A percentile compares a stretch with the other conserved stretches of the same genome.
phyloP scores from a whole-genome alignment of 2,888 invertebrate genomes.

The Monopis laevigella region DNA sequence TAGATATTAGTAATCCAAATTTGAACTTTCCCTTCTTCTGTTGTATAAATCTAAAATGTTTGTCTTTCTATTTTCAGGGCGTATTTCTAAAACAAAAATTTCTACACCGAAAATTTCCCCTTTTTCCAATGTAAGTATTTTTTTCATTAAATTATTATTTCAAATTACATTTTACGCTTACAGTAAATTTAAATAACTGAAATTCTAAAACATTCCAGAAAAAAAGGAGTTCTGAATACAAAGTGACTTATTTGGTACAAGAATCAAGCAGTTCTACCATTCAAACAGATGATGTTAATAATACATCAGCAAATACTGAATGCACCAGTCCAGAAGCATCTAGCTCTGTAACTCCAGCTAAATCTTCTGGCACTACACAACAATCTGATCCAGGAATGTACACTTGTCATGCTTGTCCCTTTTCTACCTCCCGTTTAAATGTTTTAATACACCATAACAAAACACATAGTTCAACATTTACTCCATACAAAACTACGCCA shows the following conservation, averaged over 20 bases:
- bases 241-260: constrained; percentile 72
- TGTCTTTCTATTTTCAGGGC: too few relatives aligned
- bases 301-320: constrained; percentile 35
- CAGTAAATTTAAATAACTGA: too few relatives aligned
- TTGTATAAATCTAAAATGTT: too few relatives aligned
- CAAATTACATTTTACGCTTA: too few relatives aligned
- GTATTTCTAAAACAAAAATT: too few relatives aligned
- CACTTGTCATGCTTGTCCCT: constrained; percentile 72
- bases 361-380: constrained; percentile 19
- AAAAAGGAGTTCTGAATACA: constrained; percentile 63
- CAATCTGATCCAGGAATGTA: constrained; percentile 44
- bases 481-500: constrained; percentile 52
- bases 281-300: constrained; percentile 25
- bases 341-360: background rate
- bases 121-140: too few relatives aligned
- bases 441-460: constrained; percentile 79
- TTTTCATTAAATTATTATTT: too few relatives aligned
- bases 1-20: too few relatives aligned
- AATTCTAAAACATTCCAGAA: too few relatives aligned
- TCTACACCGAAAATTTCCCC: too few relatives aligned
- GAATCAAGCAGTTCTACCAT: constrained; percentile 34
- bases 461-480: constrained; percentile 69
- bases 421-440: constrained; percentile 74
- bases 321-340: constrained; percentile 26
- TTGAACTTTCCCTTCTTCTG: too few relatives aligned